phyloP scores from a whole-genome alignment of 2,888 invertebrate species.

The Latrodectus elegans region DNA sequence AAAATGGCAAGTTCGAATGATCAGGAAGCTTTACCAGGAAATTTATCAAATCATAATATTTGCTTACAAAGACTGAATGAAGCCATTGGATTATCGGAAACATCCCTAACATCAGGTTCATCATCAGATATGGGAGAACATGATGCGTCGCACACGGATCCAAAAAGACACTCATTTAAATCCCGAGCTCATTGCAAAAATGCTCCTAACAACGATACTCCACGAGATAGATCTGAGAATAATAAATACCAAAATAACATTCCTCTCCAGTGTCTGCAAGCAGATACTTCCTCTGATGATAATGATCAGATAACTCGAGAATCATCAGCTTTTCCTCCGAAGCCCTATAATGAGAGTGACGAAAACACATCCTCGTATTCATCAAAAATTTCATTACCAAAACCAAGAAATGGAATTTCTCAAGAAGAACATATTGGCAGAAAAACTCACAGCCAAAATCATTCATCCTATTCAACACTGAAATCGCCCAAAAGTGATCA shows the following conservation, averaged over 20 bases:
- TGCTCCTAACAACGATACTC: neutral
- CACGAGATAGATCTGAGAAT: neutral
- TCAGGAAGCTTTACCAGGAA: neutral
- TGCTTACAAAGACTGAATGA: neutral
- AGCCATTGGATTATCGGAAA: neutral
- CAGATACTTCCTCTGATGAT: neutral
- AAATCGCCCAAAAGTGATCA: constrained; percentile 20
- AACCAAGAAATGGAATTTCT: neutral
- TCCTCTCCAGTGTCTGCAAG: constrained; percentile 8
- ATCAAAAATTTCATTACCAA: constrained; percentile 3
- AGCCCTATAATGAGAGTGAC: constrained; percentile 8
- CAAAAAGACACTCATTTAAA: neutral
- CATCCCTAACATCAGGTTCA: neutral
- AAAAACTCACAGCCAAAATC: neutral
- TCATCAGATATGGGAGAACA: neutral
- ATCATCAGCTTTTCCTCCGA: neutral
- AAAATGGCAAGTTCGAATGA: neutral
- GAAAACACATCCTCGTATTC: constrained; percentile 5
- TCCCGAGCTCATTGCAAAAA: neutral
- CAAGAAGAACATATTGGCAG: neutral
- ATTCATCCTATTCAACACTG: constrained; percentile 16
- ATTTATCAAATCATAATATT: neutral
- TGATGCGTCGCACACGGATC: neutral
- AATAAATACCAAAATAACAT: neutral
- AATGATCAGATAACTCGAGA: constrained; percentile 2